A percentile compares a stretch with the other conserved stretches of the same genome.
Evolutionary conservation across 2,888 invertebrate genomes (phyloP).

Genomic region (Neoscelio sp.): DNA sequence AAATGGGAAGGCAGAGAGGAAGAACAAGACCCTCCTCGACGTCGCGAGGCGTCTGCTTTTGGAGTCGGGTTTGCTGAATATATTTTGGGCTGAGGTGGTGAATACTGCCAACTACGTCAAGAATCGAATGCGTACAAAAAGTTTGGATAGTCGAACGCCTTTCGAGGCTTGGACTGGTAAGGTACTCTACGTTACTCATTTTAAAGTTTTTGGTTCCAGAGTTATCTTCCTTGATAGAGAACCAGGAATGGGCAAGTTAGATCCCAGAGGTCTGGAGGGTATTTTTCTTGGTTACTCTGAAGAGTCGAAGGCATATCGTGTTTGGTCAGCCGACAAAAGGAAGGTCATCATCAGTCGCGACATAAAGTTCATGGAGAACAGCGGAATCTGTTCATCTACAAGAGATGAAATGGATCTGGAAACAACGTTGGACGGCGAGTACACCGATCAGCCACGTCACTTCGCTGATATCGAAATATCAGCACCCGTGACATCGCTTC

Average conservation of each 20-base stretch:
- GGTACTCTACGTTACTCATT: neutral
- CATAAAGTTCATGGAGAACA: too few relatives aligned
- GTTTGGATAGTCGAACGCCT: conserved; percentile 8
- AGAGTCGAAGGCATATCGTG: too few relatives aligned
- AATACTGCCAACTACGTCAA: conserved; percentile 19
- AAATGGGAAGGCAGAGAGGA: conserved; percentile 2
- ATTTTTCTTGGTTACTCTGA: conserved; percentile 9
- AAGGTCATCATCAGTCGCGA: too few relatives aligned
- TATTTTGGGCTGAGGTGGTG: conserved; percentile 24
- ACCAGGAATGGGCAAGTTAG: conserved; percentile 7
- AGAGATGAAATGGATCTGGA: too few relatives aligned
- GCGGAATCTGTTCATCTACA: too few relatives aligned
- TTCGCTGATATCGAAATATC: too few relatives aligned
- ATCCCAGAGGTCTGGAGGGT: conserved; percentile 6
- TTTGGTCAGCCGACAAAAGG: too few relatives aligned
- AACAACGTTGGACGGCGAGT: too few relatives aligned
- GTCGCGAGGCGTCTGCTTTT: conserved; percentile 15
- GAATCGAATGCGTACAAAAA: conserved; percentile 11
- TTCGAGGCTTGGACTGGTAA: conserved; percentile 21
- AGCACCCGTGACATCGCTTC: too few relatives aligned
- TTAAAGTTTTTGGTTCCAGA: conserved; percentile 4
- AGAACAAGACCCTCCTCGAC: neutral
- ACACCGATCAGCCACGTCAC: too few relatives aligned
- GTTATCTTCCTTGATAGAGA: conserved; percentile 24
- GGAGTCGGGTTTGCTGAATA: conserved; percentile 5